Evolutionary conservation across 2,888 invertebrate species (phyloP), one percentile per base, ranked within the genome.

Genomic region (Petrolisthes cinctipes): DNA sequence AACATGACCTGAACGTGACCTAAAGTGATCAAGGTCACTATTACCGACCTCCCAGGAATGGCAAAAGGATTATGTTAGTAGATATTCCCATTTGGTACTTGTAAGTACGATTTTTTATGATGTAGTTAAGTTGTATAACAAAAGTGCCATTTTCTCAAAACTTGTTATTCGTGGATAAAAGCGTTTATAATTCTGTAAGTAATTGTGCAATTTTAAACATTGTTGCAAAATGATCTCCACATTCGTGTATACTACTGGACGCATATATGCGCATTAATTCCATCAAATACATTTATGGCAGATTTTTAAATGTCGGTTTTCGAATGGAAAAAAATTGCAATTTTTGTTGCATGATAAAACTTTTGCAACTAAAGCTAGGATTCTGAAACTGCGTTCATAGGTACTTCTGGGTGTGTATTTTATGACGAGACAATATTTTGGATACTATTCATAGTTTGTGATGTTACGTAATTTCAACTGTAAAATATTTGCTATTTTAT

Each of bases 381-480:
- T 14, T 20, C 1, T 4, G 4, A 75, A 75, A 75, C 1, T 75
- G 20, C 75, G 6, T 14, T 3, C 75, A 75, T 37, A 66, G 66
- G 66, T 66, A 66, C 66, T 66, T 66, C 17, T 66, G 11, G 11
- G 3, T 66, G 66, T 17, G 11, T 66, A 3, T 66, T 66, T 2
- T 66, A 3, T 66, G 66, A 3, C 1, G 14, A 66, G 4, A 23
- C 1, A 9, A 20, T n/a, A 14, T n/a, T 17, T 75, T 14, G 17
- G 9, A 75, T 75, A 20, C 75, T 20, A 75, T 75, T 75, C 75
- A 75, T 75, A 75, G 17, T 75, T 75, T 14, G 4, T 75, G 75
- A 9, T 75, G 4, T 75, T 14, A 20, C 20, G 4, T 75, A 20
- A 75, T 75, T 75, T 75, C 0, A 3, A 20, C 23, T 9, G 1